phyloP scores from a whole-genome alignment of 2,113 vertebrate genomes.

The Amia ocellicauda region DNA sequence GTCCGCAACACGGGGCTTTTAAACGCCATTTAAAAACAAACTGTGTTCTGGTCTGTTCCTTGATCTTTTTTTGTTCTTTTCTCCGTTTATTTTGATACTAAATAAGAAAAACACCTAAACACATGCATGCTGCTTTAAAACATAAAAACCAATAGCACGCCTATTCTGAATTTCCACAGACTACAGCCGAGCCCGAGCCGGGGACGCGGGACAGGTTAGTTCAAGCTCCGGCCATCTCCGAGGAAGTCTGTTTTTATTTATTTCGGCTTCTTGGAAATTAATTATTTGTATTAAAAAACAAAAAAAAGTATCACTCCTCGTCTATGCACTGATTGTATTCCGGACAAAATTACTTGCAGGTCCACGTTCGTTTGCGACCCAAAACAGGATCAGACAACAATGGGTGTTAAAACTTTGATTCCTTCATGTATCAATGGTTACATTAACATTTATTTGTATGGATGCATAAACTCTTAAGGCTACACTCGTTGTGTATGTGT shows the following conservation, averaged over 20 bases:
- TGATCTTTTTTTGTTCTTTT: constrained; percentile 29
- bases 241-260: constrained; percentile 34
- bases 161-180: constrained; percentile 41
- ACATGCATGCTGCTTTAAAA: constrained; percentile 41
- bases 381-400: constrained; percentile 26
- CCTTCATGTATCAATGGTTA: constrained; percentile 48
- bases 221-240: constrained; percentile 26
- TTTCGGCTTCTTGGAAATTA: constrained; percentile 34
- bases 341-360: constrained; percentile 40
- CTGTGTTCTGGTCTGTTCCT: constrained; percentile 27
- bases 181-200: constrained; percentile 56
- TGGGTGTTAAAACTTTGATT: constrained; percentile 6
- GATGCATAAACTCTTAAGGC: constrained; percentile 43
- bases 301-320: constrained; percentile 52
- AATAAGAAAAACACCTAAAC: constrained; percentile 47
- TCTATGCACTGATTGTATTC: constrained; percentile 42
- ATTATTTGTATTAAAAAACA: constrained; percentile 28
- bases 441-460: constrained; percentile 44
- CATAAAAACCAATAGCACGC: constrained; percentile 13
- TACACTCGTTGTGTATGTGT: no score
- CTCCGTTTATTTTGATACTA: constrained; percentile 28
- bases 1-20: constrained; percentile 42
- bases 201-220: constrained; percentile 32
- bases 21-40: constrained; percentile 29
- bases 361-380: constrained; percentile 37